Conservation (phyloP, 2,888 invertebrate species). For the Trichacis sp. region DNA sequence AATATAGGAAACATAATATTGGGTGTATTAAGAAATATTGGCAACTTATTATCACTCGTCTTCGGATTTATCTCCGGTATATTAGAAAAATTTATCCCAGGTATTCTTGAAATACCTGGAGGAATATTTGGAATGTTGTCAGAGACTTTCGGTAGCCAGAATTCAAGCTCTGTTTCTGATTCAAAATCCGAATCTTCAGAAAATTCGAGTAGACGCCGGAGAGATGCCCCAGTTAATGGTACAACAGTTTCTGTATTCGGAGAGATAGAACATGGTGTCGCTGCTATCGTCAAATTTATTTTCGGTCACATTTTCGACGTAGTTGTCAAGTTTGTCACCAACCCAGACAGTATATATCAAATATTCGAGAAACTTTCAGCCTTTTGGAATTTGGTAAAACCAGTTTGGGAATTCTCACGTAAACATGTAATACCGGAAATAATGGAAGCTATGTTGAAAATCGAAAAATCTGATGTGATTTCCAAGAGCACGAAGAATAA, state of each 20-base stretch:
- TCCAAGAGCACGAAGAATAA: neutral
- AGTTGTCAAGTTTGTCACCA: neutral
- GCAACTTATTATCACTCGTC: too few relatives aligned
- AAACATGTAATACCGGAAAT: neutral
- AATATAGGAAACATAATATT: too few relatives aligned
- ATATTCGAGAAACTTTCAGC: neutral
- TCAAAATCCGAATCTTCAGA: too few relatives aligned
- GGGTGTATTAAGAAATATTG: too few relatives aligned
- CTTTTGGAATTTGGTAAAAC: neutral
- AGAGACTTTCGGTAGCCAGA: too few relatives aligned
- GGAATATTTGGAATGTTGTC: too few relatives aligned
- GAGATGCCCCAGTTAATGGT: neutral
- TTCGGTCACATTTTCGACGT: neutral
- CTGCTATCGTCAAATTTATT: neutral
- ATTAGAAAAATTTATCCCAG: too few relatives aligned
- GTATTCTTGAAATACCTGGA: too few relatives aligned
- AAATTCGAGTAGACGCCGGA: neutral
- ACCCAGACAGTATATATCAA: neutral
- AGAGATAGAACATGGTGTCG: neutral
- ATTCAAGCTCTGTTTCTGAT: too few relatives aligned
- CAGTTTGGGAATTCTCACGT: neutral
- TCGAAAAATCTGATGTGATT: neutral
- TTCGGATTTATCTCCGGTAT: too few relatives aligned
- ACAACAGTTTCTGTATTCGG: neutral
- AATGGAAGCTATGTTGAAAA: constrained; percentile 2